Conservation (phyloP, 1,140 invertebrate genomes). For the Drosophila orena region DNA sequence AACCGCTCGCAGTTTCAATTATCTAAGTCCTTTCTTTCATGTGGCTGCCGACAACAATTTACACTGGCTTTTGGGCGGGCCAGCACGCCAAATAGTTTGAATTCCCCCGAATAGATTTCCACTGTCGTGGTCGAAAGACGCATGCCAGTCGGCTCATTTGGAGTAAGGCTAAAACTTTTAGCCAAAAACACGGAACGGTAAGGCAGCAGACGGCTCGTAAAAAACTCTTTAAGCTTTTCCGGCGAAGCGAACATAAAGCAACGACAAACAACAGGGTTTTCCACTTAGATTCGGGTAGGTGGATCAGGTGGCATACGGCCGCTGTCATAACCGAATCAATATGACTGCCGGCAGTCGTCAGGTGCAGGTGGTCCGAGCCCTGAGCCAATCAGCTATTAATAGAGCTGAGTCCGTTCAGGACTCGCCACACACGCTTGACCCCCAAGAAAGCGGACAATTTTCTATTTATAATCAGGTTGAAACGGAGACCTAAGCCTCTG, state of each 20-base stretch:
- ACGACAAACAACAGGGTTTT: conserved; percentile 64
- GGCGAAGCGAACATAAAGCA: conserved; percentile 19
- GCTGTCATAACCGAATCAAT: conserved; percentile 61
- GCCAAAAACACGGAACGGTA: conserved; percentile 40
- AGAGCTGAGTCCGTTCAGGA: conserved; percentile 38
- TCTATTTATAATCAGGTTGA: conserved; percentile 50
- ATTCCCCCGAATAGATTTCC: conserved; percentile 66
- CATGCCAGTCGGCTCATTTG: conserved; percentile 41
- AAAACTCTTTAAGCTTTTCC: conserved; percentile 50
- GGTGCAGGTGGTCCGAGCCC: conserved; percentile 35
- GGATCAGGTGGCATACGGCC: conserved; percentile 40
- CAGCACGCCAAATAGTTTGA: conserved; percentile 51
- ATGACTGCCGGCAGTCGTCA: conserved; percentile 46
- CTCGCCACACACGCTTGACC: conserved; percentile 10
- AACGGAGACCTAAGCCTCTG: conserved; percentile 30
- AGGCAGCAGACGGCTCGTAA: conserved; percentile 22
- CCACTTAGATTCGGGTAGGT: conserved; percentile 54
- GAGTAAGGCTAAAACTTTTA: conserved; percentile 23
- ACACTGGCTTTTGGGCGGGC: conserved; percentile 33
- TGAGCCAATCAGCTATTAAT: conserved; percentile 70
- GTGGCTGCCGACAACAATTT: conserved; percentile 64
- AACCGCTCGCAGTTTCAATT: conserved; percentile 70
- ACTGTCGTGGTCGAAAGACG: conserved; percentile 43
- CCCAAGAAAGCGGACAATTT: conserved; percentile 30
- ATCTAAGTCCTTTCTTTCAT: conserved; percentile 72